Conservation (phyloP, 2,113 vertebrate genomes). For the Dolichotis patagonum region DNA sequence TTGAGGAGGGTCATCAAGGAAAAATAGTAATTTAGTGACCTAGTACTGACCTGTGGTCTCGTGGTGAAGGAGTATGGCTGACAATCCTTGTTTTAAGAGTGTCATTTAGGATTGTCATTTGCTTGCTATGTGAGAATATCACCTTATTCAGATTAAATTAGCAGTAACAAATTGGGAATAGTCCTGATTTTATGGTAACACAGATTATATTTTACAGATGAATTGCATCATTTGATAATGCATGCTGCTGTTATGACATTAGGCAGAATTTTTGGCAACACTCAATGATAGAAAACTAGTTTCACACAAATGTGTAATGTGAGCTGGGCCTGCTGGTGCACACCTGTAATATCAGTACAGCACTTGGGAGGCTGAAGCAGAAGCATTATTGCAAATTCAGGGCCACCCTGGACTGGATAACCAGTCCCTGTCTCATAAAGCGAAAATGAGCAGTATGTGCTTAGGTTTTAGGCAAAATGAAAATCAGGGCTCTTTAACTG, state of each 20-base stretch:
- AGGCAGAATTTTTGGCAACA: conserved; percentile 31
- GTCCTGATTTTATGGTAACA: conserved; percentile 21
- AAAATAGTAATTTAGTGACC: background rate
- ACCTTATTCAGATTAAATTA: conserved; percentile 25
- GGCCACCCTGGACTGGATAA: background rate
- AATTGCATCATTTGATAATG: background rate
- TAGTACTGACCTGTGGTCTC: background rate
- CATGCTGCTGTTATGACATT: background rate
- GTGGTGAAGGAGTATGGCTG: background rate
- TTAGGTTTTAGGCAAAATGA: conserved; percentile 44
- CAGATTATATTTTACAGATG: conserved; percentile 9
- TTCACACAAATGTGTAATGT: background rate
- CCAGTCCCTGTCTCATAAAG: background rate
- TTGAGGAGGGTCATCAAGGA: background rate
- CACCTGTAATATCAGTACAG: background rate
- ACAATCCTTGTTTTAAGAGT: background rate
- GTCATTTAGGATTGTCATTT: background rate
- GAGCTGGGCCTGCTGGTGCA: background rate
- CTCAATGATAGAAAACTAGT: background rate
- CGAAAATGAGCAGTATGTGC: background rate
- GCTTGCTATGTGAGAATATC: background rate
- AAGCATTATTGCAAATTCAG: background rate
- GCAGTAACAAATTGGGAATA: conserved; percentile 7
- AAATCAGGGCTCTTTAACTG: conserved; percentile 18
- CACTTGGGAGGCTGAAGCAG: background rate